Percentiles rank a stretch among this genome's conserved stretches.
These are phyloP conservation scores for Ariopsis seemanni DNA, from an alignment of 2,113 vertebrate species.

Conservation along the genomic window DNA sequence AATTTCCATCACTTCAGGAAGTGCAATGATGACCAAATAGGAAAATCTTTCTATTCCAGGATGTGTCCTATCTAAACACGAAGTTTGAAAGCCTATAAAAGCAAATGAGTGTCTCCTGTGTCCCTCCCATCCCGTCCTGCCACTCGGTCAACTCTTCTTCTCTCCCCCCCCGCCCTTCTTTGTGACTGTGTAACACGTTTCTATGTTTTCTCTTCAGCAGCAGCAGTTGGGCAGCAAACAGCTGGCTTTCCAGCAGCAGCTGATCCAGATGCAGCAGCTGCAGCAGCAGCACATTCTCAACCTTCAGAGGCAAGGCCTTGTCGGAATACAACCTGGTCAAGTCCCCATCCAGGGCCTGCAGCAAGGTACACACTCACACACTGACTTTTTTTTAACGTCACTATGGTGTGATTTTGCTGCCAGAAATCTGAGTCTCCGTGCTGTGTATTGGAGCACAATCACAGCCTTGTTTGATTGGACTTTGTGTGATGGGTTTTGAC, in stretches of 20 bases:
- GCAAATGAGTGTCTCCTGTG: slow-evolving; percentile 45
- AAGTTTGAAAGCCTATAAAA: slow-evolving; percentile 47
- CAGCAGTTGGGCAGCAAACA: slow-evolving; percentile 95
- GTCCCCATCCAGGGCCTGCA: slow-evolving; percentile 92
- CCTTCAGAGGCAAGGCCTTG: slow-evolving; percentile 96
- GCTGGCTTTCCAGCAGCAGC: slow-evolving; percentile 99
- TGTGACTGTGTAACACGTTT: slow-evolving; percentile 6
- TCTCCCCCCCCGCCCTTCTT: not conserved
- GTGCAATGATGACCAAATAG: slow-evolving; percentile 42
- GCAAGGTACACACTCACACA: slow-evolving; percentile 79
- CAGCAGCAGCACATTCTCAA: slow-evolving; percentile 98
- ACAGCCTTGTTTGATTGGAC: not conserved
- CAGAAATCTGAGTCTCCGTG: not conserved
- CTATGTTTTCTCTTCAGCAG: slow-evolving; percentile 42
- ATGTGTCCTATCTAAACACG: slow-evolving; percentile 51
- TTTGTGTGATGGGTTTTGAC: not conserved
- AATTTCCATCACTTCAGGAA: slow-evolving; percentile 45
- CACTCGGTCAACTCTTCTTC: slow-evolving; percentile 45
- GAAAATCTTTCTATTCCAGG: slow-evolving; percentile 52
- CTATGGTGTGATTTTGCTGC: not conserved
- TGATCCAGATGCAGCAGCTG: slow-evolving; percentile 98
- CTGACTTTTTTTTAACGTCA: not conserved
- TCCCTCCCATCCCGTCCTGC: slow-evolving; percentile 47
- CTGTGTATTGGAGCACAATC: not conserved
- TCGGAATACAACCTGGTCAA: slow-evolving; percentile 86